Percentiles rank a stretch among this genome's conserved stretches.
These are phyloP conservation scores for Garra rufa DNA, from an alignment of 2,113 vertebrate genomes.

Conservation along the genomic window DNA sequence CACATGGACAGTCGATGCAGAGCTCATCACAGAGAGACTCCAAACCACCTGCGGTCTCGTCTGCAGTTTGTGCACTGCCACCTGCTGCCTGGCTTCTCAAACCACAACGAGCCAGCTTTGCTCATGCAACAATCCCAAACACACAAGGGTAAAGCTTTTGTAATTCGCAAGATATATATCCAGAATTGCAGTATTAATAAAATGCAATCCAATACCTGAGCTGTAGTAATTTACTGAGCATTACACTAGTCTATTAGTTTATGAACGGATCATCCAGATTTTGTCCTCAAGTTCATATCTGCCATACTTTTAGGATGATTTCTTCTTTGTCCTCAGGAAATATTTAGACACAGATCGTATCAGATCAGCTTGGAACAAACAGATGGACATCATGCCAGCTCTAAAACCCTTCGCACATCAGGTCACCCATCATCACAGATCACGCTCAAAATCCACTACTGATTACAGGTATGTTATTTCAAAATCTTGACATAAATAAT, in stretches of 20 bases:
- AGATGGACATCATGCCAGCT: conserved; percentile 51
- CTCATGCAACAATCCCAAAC: background rate
- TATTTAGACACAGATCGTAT: conserved; percentile 42
- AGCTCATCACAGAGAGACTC: conserved; percentile 8
- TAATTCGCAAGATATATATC: background rate
- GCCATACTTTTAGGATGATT: background rate
- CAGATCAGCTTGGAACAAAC: conserved; percentile 40
- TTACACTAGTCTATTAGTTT: background rate
- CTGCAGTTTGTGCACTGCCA: conserved; percentile 58
- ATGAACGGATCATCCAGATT: background rate
- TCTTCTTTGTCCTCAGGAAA: conserved; percentile 52
- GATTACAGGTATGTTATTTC: conserved; percentile 58
- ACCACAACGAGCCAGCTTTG: conserved; percentile 4
- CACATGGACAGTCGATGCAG: too few relatives aligned
- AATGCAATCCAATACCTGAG: background rate
- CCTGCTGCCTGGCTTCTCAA: conserved; percentile 62
- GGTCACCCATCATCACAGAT: conserved; percentile 39
- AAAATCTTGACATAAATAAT: too few relatives aligned
- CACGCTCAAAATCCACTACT: conserved; percentile 54
- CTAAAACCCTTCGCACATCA: conserved; percentile 38
- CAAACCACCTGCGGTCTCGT: conserved; percentile 42
- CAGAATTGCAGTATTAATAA: too few relatives aligned
- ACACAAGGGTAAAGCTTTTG: conserved; percentile 26
- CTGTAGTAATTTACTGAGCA: background rate
- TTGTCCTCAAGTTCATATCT: background rate